Evolutionary conservation across 2,113 vertebrate species (phyloP), one percentile per base, ranked within the genome.

Genomic region (Myotis brandtii): DNA sequence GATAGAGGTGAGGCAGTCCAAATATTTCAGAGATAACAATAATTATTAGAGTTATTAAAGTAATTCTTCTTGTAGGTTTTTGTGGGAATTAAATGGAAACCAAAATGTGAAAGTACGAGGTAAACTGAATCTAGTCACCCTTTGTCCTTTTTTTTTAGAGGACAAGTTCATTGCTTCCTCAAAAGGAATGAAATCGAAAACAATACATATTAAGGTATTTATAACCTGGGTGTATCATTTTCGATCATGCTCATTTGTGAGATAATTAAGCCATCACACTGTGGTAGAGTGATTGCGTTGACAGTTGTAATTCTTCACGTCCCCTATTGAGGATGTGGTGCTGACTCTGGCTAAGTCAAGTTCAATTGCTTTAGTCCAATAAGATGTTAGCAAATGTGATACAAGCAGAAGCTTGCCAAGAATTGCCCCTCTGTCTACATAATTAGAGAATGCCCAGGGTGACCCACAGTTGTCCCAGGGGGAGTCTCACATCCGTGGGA

Each of bases 141-240:
- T 89, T 56, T 90, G 66, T 82, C n/a, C 72, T 27, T 76, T 92
- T 83, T 48, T 62, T 81, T 87, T 67, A 40, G 32, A 80, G 9
- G 17, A 80, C 32, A 80, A 80, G n/a, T 88, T 56, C n/a, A 34
- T 43, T 73, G 73, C 54, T 93, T 86, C 34, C 91, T 93, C 67
- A 77, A 93, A 73, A 87, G 34, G 27, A 85, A 67, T 90, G 4
- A 52, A 25, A 30, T 2, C 14, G 66, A 96, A 34, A 93, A 80
- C 32, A 80, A 52, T 20, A 43, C 12, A 34, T 30, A 17, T 4
- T 11, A 91, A 77, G 40, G 25, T 21, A 48, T 34, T n/a, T 64
- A 17, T 40, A 62, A 72, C 34, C 43, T 73, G 69, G 9, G 5
- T 48, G n/a, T 46, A 9, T 72, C 46, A 37, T 27, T 88, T 70